Base-by-base conservation (phyloP, 2,113 vertebrate species). In the Elachura formosa region DNA sequence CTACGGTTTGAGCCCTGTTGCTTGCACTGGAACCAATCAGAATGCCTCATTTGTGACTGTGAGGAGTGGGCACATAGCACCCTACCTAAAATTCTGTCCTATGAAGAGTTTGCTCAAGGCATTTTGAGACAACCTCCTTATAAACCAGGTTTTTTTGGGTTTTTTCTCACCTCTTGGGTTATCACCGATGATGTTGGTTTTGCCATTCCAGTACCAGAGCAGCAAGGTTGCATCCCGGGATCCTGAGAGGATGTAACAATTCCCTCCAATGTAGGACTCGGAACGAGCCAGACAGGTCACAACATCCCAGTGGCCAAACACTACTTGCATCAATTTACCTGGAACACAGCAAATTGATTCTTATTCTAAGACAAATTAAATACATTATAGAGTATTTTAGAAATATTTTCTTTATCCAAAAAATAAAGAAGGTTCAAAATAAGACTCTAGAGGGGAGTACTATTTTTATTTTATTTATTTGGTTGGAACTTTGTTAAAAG, bases 171-270 rank as follows among this genome's bases (percentile, higher is more conserved):
- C 98, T 93, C 98, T 98, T 19, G 98, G 97, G 79, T 98, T 98
- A 95, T 99, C 99, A 90, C 99, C 99, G 23, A 99, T 98, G 84
- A 98, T 98, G 96, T 93, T 98, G 96, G 97, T 98, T 97, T 99
- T 99, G 63, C 99, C 99, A 43, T 99, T 99, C 99, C 99, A 99
- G 97, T 99, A 99, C 99, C 99, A 99, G 80, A 99, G 98, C 93
- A 99, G 97, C 85, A 99, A 97, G 1, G 99, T 99, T 95, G 99
- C 99, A 68, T 99, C 99, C 49, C 99, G 98, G 22, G 99, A 99
- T 56, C 99, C 99, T 2, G 99, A 99, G 91, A 99, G 98, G 75
- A 99, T 94, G 92, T 99, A 99, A 97, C 99, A 99, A 96, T 99
- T 99, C 68, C 99, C 99, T 74, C 99, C 99, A 46, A 99, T 99